These are phyloP conservation scores for Pseudorectes ferrugineus DNA, from an alignment of 2,113 vertebrate genomes.

Conservation along the genomic window DNA sequence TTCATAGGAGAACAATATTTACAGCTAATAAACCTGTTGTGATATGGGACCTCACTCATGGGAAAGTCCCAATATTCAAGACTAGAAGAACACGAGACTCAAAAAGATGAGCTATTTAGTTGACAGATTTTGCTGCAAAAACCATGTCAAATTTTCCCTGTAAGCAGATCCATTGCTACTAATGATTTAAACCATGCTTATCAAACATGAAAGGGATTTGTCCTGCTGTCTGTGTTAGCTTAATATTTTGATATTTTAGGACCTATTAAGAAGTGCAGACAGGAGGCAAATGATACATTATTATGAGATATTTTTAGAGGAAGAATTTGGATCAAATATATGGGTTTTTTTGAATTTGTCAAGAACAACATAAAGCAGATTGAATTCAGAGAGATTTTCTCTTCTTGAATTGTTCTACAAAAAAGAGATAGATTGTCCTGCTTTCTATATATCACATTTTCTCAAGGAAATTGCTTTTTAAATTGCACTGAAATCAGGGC, in stretches of 20 bases:
- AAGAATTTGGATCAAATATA: background rate
- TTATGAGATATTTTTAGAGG: background rate
- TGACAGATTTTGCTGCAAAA: background rate
- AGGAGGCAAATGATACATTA: background rate
- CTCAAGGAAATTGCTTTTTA: background rate
- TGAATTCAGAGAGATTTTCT: background rate
- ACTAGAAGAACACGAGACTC: background rate
- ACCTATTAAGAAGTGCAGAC: background rate
- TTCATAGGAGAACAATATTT: background rate
- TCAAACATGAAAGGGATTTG: background rate
- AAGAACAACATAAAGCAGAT: background rate
- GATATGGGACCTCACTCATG: background rate
- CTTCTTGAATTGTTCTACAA: background rate
- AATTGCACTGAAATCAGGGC: background rate
- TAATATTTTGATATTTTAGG: slow-evolving; percentile 20
- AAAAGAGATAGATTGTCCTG: background rate
- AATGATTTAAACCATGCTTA: background rate
- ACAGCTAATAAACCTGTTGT: background rate
- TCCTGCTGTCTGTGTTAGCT: background rate
- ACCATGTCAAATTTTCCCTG: background rate
- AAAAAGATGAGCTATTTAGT: background rate
- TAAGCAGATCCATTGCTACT: background rate
- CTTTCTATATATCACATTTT: background rate
- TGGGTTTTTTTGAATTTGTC: background rate
- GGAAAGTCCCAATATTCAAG: background rate